phyloP scores from a whole-genome alignment of 1,140 invertebrate genomes.

The Drosophila bifasciata region DNA sequence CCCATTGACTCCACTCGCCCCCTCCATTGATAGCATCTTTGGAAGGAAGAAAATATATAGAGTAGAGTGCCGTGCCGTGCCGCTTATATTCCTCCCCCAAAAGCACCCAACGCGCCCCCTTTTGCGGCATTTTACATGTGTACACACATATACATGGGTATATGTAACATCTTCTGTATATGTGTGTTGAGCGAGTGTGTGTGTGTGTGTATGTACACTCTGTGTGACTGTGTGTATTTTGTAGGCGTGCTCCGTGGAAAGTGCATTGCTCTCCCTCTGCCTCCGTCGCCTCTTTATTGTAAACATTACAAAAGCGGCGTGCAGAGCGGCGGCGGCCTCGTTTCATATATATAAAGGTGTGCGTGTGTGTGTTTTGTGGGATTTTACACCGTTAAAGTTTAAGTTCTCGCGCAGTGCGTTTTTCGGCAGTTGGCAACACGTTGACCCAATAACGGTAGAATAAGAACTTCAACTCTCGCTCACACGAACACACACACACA shows the following conservation, averaged over 20 bases:
- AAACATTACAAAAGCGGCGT: conserved; percentile 70
- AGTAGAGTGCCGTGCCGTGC: conserved; percentile 40
- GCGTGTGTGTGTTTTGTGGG: conserved; percentile 31
- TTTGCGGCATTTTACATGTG: conserved; percentile 63
- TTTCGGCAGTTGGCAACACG: conserved; percentile 67
- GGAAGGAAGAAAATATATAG: conserved; percentile 47
- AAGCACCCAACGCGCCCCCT: conserved; percentile 52
- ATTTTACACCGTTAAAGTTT: conserved; percentile 63
- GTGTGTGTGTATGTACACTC: conserved; percentile 43
- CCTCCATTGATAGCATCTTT: conserved; percentile 40
- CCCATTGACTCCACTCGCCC: conserved; percentile 22
- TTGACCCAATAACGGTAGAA: conserved; percentile 74
- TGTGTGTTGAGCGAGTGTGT: background rate
- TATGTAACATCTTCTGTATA: conserved; percentile 38
- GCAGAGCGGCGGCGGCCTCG: conserved; percentile 69
- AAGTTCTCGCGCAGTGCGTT: conserved; percentile 52
- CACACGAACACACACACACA: conserved; percentile 24
- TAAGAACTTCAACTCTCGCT: conserved; percentile 15
- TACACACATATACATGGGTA: conserved; percentile 17
- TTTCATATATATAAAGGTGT: conserved; percentile 47
- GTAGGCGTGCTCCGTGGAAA: conserved; percentile 35
- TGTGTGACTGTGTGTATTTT: conserved; percentile 34
- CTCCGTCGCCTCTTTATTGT: conserved; percentile 50
- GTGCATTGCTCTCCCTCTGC: conserved; percentile 68
- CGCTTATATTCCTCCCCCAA: conserved; percentile 56